Percentiles rank a stretch among this genome's conserved stretches.
These are phyloP conservation scores for Liposcelis brunnea DNA, from an alignment of 2,888 invertebrate genomes.

Conservation along the genomic window DNA sequence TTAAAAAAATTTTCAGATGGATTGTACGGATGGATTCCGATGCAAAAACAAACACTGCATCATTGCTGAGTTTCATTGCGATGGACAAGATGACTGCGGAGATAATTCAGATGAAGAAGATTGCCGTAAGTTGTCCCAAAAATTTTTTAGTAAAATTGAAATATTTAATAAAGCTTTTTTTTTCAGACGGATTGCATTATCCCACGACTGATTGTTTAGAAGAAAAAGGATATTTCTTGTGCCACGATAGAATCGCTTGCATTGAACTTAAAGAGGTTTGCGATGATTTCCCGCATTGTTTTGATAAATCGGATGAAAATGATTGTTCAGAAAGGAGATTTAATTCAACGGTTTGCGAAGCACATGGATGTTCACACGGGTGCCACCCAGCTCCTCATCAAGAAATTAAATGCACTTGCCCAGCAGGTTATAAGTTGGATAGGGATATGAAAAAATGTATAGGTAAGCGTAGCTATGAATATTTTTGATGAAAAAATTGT, in stretches of 20 bases:
- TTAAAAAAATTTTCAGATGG: too few species aligned
- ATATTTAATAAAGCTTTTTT: too few species aligned
- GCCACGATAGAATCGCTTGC: constrained; percentile 31
- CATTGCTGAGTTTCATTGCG: constrained; percentile 36
- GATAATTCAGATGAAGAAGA: constrained; percentile 56
- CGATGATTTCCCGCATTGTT: constrained; percentile 32
- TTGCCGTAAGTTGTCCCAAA: constrained; percentile 20
- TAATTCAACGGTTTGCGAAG: constrained; percentile 9
- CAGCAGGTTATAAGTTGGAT: constrained; percentile 8
- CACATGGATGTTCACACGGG: constrained; percentile 13
- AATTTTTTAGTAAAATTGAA: too few species aligned
- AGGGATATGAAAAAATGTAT: neutral
- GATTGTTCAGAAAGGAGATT: constrained; percentile 18
- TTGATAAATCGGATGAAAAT: constrained; percentile 31
- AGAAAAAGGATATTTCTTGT: constrained; percentile 27
- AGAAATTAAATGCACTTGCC: constrained; percentile 9
- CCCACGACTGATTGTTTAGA: constrained; percentile 7
- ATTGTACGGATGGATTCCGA: constrained; percentile 32
- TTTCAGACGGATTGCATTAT: too few species aligned
- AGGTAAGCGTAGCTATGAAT: constrained; percentile 2
- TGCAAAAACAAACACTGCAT: constrained; percentile 47
- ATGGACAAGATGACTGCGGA: constrained; percentile 44
- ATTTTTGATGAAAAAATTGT: too few species aligned
- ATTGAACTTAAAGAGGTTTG: constrained; percentile 31
- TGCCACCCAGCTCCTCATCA: constrained; percentile 14